Conservation (phyloP, 1,140 invertebrate species). For the Neodiprion virginianus region DNA sequence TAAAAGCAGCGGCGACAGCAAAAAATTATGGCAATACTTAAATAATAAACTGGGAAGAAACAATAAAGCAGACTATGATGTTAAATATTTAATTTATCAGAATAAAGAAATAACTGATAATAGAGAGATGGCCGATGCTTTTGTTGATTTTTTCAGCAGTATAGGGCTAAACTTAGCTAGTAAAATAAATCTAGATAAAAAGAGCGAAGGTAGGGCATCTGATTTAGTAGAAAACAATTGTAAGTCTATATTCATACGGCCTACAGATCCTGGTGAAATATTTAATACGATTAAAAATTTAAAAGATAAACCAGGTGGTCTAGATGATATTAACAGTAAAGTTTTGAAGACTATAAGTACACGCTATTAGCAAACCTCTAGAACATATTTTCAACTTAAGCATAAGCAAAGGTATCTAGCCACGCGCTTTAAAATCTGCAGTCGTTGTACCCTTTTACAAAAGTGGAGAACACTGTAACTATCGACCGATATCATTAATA, state of each 20-base stretch:
- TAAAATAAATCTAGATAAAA: background rate
- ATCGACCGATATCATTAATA: constrained; percentile 19
- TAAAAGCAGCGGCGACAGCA: background rate
- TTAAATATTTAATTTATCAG: too few species aligned
- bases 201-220: too few species aligned
- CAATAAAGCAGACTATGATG: background rate
- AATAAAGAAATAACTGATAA: background rate
- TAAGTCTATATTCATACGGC: background rate
- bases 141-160: background rate
- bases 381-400: constrained; percentile 15
- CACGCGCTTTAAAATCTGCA: constrained; percentile 7
- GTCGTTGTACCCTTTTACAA: constrained; percentile 13
- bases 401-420: constrained; percentile 1
- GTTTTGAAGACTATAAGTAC: constrained; percentile 8
- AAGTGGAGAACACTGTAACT: constrained; percentile 12
- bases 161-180: background rate
- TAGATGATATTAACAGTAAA: constrained; percentile 4
- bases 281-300: background rate
- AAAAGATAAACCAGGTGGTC: constrained; percentile 5
- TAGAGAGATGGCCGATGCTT: background rate
- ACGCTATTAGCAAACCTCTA: background rate
- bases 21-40: background rate
- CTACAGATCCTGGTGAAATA: background rate
- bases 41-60: background rate
- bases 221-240: too few species aligned